Base-by-base conservation (phyloP, 2,113 vertebrate genomes). In the Gyps fulvus region DNA sequence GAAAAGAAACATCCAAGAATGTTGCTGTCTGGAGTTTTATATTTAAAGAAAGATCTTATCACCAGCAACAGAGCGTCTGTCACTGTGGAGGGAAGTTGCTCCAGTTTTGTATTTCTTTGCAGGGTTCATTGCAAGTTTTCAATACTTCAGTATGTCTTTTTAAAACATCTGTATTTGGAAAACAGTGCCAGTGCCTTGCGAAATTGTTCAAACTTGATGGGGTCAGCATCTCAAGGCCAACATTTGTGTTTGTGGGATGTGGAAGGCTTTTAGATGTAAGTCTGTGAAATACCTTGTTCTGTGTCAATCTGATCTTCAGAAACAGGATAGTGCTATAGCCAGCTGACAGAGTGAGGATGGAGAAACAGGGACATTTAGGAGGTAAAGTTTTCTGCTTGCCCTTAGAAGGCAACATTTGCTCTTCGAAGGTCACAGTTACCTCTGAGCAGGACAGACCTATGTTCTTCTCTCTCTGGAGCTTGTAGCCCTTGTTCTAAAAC, bases 321-420 rank as follows among this genome's bases (percentile, higher is more conserved):
- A 93, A 83, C 0, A 0, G 12, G 6, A 26, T 2, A 36, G 19
- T 49, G 69, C 65, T 84, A 52, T 13, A 63, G 18, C 47, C 47
- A 69, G 31, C 45, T 89, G 42, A 61, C 61, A 74, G 40, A 9
- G 7, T 62, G 16, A 63, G 32, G 16, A 13, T 47, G 34, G 43
- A 90, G 20, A 65, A 90, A 52, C 15, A 65, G 18, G 26, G 20
- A 25, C 21, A 47, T 55, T 42, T 40, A 71, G n/a, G 65, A 50
- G 14, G 18, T 9, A 19, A 31, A 55, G 50, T 70, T 83, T 92
- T 74, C 27, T 90, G 47, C 23, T 89, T 57, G 63, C 12, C 83
- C 29, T 36, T 57, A 42, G 54, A 80, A 93, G 29, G 43, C 16
- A 59, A 10, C 14, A 10, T 69, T 63, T 83, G 42, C 9, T 91